A percentile compares a stretch with the other conserved stretches of the same genome.
Evolutionary conservation across 2,888 invertebrate species (phyloP).

Genomic region (Synanthedon vespiformis): DNA sequence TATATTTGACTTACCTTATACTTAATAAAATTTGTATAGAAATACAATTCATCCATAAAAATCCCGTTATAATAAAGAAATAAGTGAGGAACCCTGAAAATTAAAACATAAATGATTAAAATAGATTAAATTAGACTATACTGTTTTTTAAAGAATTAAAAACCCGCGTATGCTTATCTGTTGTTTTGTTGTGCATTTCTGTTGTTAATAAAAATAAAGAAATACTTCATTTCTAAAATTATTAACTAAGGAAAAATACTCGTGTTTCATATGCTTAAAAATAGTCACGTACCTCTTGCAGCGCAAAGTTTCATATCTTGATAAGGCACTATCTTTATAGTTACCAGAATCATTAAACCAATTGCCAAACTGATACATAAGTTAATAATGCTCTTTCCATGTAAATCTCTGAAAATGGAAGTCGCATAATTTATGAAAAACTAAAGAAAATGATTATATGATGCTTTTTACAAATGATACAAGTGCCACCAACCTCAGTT

Average conservation of each 20-base stretch:
- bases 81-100: conserved; percentile 66
- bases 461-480: background rate
- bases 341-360: conserved; percentile 31
- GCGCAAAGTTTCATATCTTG: conserved; percentile 41
- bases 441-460: background rate
- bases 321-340: conserved; percentile 35
- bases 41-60: conserved; percentile 78
- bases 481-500: conserved; percentile 30
- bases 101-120: conserved; percentile 5
- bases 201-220: too few species aligned
- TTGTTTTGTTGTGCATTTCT: too few species aligned
- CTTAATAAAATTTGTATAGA: conserved; percentile 75
- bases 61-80: conserved; percentile 71
- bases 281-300: conserved; percentile 29
- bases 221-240: too few species aligned
- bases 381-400: conserved; percentile 50
- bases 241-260: background rate
- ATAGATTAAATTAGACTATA: background rate
- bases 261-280: background rate
- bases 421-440: background rate
- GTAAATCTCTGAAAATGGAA: conserved; percentile 40
- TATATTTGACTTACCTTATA: conserved; percentile 68
- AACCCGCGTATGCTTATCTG: too few species aligned
- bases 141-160: too few species aligned
- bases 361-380: conserved; percentile 38